Evolutionary conservation across 64 coral and sea anemone species (phyloP), one percentile per base, ranked within the genome.

Genomic region (Hydrozoanthus tunicans): DNA sequence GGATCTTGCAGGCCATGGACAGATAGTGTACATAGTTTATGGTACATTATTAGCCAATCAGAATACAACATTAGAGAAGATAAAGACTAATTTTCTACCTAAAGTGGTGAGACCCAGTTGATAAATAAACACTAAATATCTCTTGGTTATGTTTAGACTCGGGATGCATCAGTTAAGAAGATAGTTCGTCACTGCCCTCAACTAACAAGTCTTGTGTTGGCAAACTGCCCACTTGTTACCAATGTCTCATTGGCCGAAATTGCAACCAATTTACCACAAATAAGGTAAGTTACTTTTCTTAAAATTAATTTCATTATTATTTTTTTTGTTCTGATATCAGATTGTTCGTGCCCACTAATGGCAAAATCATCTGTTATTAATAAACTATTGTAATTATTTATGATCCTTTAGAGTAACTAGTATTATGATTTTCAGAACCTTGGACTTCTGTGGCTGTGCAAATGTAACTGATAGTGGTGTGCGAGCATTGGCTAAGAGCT

Each of bases 391-490:
- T 52, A 32, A 32, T 52, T 51, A 76, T 51, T 51, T 53, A 25
- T 76, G 8, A 26, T 52, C 43, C 4, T 76, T 51, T 76, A 66
- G 12, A 4, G 2, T 76, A 11, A 52, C 53, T 76, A 17, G 10
- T 27, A 60, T 27, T 54, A 6, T 0, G 12, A 26, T 64, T 89
- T 77, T 14, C 32, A 99, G 97, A 77, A 96, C 91, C 73, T 85
- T 99, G 43, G 97, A 99, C 79, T 93, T 99, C 56, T 99, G 97
- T 78, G 97, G 97, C 10, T 99, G 97, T 94, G 90, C 92, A 58
- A 96, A 91, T 25, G 91, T 99, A 2, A 99, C 83, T 52, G 97
- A 99, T 73, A 92, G 77, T 85, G 97, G 97, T 7, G 94, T 96
- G 1, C 92, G 94, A 61, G 94, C 94, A 17, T 81, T 98, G 54